Percentiles rank a stretch among this genome's conserved stretches.
phyloP scores from a whole-genome alignment of 2,888 invertebrate species.

The Asteroscopus sphinx region DNA sequence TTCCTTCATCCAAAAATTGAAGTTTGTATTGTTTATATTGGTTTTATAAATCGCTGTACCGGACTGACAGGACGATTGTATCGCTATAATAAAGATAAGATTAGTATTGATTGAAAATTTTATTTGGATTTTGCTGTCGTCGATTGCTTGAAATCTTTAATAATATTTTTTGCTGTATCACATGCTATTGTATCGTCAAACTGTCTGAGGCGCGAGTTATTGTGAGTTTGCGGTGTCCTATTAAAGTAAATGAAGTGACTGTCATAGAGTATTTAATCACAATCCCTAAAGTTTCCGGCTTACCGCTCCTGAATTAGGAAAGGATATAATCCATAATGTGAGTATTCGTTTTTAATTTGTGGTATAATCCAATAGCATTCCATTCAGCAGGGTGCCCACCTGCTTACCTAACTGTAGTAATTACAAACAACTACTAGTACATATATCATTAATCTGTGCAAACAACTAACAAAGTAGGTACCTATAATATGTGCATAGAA shows the following conservation, averaged over 20 bases:
- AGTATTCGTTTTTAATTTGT: slow-evolving; percentile 39
- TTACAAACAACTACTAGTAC: not conserved
- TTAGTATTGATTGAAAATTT: slow-evolving; percentile 63
- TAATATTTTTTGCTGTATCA: slow-evolving; percentile 23
- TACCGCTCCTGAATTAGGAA: slow-evolving; percentile 27
- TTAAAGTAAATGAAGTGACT: slow-evolving; percentile 48
- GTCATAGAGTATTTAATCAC: too few species aligned
- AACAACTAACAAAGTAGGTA: too few species aligned
- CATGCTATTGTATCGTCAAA: slow-evolving; percentile 19
- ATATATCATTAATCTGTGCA: too few species aligned
- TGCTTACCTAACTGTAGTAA: slow-evolving; percentile 17
- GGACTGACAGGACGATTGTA: slow-evolving; percentile 41
- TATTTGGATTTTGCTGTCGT: slow-evolving; percentile 45
- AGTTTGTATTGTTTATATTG: slow-evolving; percentile 38
- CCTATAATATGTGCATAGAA: too few species aligned
- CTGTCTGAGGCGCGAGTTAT: slow-evolving; percentile 34
- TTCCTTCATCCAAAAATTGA: slow-evolving; percentile 16
- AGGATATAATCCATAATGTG: slow-evolving; percentile 47
- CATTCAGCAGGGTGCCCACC: slow-evolving; percentile 14
- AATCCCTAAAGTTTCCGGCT: slow-evolving; percentile 27
- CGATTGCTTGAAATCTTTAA: slow-evolving; percentile 29
- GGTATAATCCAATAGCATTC: slow-evolving; percentile 16
- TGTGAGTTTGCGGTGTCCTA: slow-evolving; percentile 50
- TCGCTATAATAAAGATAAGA: slow-evolving; percentile 58
- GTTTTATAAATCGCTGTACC: slow-evolving; percentile 32